Evolutionary conservation across 1,140 invertebrate genomes (phyloP).

Genomic region (Macrostomum lignano): DNA sequence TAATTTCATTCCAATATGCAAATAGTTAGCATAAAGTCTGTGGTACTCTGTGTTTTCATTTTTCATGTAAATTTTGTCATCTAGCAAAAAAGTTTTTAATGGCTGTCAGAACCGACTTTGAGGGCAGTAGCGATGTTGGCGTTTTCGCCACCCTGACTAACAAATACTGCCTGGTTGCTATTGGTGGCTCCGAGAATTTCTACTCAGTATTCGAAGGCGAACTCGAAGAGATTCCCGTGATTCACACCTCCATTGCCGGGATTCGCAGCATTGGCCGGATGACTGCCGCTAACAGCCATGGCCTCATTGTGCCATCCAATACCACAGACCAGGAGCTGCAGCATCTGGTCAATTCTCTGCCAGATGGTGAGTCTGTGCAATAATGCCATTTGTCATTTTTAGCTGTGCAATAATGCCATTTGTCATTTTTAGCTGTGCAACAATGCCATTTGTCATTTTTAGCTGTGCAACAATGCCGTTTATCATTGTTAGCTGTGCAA

Average conservation of each 20-base stretch:
- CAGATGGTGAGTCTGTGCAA: no score
- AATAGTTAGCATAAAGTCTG: no score
- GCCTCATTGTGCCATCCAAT: constrained; percentile 56
- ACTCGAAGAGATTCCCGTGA: constrained; percentile 60
- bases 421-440: no score
- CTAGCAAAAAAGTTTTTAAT: no score
- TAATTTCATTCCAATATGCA: no score
- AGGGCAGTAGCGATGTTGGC: constrained; percentile 91
- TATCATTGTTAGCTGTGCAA: no score
- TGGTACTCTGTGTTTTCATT: no score
- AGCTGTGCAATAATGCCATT: no score
- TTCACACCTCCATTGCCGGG: constrained; percentile 67
- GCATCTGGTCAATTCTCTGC: constrained; percentile 74
- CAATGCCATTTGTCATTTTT: no score
- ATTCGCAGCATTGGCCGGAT: constrained; percentile 77
- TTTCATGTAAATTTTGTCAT: no score
- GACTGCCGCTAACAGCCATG: constrained; percentile 58
- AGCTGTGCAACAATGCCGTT: no score
- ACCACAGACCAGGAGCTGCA: constrained; percentile 87
- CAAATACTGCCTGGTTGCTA: constrained; percentile 77
- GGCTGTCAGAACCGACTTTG: constrained; percentile 84
- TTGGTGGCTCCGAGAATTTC: constrained; percentile 88
- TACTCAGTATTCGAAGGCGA: constrained; percentile 89
- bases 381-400: no score
- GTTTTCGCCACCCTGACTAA: constrained; percentile 93